Conservation (phyloP, 2,797 vertebrate species). For the Champsocephalus esox region DNA sequence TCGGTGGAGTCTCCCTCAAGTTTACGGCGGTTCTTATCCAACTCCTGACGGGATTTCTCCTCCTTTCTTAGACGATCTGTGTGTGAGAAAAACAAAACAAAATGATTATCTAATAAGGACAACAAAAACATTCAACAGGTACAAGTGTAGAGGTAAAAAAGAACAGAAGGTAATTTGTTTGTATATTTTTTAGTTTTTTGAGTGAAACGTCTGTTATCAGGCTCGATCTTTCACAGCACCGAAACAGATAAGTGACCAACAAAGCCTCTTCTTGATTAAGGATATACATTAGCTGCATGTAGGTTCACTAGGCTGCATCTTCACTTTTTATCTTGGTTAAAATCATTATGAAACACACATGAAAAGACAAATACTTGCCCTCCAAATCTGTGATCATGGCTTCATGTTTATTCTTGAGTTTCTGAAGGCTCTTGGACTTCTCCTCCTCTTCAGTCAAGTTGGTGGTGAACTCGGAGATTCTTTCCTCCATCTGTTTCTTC, state of each 20-base stretch:
- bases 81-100: accelerated
- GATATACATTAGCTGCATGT: neutral
- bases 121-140: neutral
- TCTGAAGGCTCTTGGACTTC: conserved; percentile 96
- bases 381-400: conserved; percentile 97
- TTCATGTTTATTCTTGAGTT: conserved; percentile 97
- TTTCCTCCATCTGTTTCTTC: conserved; percentile 93
- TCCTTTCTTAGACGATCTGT: conserved; percentile 94
- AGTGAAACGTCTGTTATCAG: too few species aligned
- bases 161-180: too few species aligned
- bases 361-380: conserved; percentile 76
- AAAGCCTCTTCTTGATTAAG: too few species aligned
- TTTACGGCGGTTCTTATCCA: conserved; percentile 96
- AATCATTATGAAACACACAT: neutral
- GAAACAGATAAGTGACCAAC: too few species aligned
- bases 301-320: too few species aligned
- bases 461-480: conserved; percentile 91
- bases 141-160: neutral
- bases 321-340: too few species aligned
- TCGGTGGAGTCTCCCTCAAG: conserved; percentile 95
- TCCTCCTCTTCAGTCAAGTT: conserved; percentile 97
- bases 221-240: too few species aligned
- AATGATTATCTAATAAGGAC: neutral
- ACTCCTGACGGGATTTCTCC: conserved; percentile 93
- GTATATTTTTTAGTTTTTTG: too few species aligned